These are phyloP conservation scores for Megalonaias nervosa DNA, from an alignment of 1,140 invertebrate genomes.

Conservation along the genomic window DNA sequence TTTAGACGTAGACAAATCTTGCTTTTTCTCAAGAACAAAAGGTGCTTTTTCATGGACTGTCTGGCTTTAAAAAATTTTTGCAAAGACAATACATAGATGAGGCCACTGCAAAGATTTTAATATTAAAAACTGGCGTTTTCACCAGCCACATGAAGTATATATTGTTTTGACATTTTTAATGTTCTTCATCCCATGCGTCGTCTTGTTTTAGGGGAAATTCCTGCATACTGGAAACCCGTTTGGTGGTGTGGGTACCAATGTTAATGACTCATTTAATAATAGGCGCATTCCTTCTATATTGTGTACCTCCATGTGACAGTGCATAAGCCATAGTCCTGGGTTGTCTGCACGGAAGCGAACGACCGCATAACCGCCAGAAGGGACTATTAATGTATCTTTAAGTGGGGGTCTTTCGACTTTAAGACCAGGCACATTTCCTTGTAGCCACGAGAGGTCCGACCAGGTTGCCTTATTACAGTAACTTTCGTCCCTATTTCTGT, in stretches of 20 bases:
- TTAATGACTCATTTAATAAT: constrained; percentile 60
- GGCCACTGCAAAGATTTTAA: too few relatives aligned
- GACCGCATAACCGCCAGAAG: constrained; percentile 79
- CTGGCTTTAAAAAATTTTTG: too few relatives aligned
- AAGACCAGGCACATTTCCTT: constrained; percentile 51
- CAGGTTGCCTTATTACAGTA: constrained; percentile 59
- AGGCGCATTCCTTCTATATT: constrained; percentile 58
- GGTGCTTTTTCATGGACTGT: too few relatives aligned
- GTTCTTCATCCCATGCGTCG: too few relatives aligned
- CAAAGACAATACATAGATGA: too few relatives aligned
- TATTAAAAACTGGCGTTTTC: too few relatives aligned
- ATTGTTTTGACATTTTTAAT: too few relatives aligned
- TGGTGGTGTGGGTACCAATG: constrained; percentile 34
- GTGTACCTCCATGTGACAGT: constrained; percentile 65
- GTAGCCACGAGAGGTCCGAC: constrained; percentile 47
- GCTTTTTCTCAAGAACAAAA: too few relatives aligned
- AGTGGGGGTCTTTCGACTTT: constrained; percentile 74
- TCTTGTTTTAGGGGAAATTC: too few relatives aligned
- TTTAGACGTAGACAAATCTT: too few relatives aligned
- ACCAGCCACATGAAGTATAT: too few relatives aligned
- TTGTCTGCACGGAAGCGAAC: constrained; percentile 83
- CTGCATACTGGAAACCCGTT: constrained; percentile 46
- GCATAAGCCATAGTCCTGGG: constrained; percentile 73
- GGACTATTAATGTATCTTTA: constrained; percentile 83
- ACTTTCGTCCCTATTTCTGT: constrained; percentile 19